A percentile compares a stretch with the other conserved stretches of the same genome.
These are phyloP conservation scores for Parauchenoglanis ngamensis DNA, from an alignment of 2,797 vertebrate genomes.

Conservation along the genomic window DNA sequence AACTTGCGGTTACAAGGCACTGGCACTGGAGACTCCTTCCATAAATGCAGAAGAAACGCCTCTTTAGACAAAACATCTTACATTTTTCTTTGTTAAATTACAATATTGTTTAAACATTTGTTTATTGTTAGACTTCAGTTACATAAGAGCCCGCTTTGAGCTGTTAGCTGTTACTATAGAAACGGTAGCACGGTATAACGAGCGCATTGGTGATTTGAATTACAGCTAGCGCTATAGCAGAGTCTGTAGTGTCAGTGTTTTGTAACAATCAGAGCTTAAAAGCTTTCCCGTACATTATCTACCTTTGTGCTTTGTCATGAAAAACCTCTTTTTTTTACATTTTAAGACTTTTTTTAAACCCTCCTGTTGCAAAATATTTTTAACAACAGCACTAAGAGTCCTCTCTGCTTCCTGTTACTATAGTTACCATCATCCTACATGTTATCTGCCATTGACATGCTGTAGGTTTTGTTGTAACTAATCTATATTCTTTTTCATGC, in stretches of 20 bases:
- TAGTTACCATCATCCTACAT: not conserved
- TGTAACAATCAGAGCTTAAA: not conserved
- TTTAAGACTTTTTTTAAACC: not conserved
- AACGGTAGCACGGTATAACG: not conserved
- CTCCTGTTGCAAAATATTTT: not conserved
- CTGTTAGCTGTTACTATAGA: not conserved
- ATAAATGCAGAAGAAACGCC: not conserved
- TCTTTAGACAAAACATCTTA: not conserved
- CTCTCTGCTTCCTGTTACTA: not conserved
- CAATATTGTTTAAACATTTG: not conserved
- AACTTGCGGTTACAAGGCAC: not conserved
- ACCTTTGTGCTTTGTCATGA: not conserved
- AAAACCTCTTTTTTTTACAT: no score
- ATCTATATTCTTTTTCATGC: not conserved
- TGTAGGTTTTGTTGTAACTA: not conserved
- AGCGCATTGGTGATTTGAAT: not conserved
- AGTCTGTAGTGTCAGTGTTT: not conserved
- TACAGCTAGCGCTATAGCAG: not conserved
- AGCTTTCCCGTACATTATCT: not conserved
- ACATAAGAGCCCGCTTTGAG: not conserved
- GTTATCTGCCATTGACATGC: not conserved
- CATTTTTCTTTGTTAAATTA: not conserved
- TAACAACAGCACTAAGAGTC: not conserved
- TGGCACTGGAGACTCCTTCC: slow-evolving; percentile 15
- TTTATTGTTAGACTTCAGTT: not conserved